phyloP scores from a whole-genome alignment of 2,797 vertebrate species.

The Micromesistius poutassou region DNA sequence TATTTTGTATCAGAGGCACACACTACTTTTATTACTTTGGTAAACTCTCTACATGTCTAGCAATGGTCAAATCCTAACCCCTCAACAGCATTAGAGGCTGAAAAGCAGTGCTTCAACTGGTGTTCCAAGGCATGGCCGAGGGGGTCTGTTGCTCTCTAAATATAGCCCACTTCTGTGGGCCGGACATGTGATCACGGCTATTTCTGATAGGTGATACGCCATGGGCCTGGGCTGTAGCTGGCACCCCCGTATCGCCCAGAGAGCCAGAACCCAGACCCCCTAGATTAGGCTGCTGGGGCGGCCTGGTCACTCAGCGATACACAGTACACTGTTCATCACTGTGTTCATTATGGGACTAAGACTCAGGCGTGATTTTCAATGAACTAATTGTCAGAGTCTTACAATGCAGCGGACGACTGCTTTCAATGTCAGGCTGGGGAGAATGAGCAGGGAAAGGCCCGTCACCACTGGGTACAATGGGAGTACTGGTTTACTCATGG shows the following conservation, averaged over 20 bases:
- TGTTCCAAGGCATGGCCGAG: constrained; percentile 44
- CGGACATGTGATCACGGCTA: constrained; percentile 75
- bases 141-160: constrained; percentile 62
- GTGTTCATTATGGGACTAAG: neutral
- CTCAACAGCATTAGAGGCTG: neutral
- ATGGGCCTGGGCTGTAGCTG: constrained; percentile 63
- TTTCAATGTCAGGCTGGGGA: neutral
- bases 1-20: neutral
- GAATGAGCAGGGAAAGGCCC: neutral
- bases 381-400: constrained; percentile 2
- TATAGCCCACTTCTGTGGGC: constrained; percentile 65
- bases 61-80: neutral
- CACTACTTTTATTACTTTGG: neutral
- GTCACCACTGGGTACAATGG: neutral
- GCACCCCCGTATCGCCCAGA: constrained; percentile 65
- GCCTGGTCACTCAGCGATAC: constrained; percentile 38
- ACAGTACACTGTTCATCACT: neutral
- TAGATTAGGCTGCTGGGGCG: constrained; percentile 39
- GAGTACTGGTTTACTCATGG: neutral
- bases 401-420: neutral
- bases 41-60: neutral
- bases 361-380: neutral
- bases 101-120: constrained; percentile 18
- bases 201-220: constrained; percentile 72
- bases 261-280: constrained; percentile 63